Evolutionary conservation across 2,113 vertebrate species (phyloP), one percentile per base, ranked within the genome.

Genomic region (Engystomops pustulosus): DNA sequence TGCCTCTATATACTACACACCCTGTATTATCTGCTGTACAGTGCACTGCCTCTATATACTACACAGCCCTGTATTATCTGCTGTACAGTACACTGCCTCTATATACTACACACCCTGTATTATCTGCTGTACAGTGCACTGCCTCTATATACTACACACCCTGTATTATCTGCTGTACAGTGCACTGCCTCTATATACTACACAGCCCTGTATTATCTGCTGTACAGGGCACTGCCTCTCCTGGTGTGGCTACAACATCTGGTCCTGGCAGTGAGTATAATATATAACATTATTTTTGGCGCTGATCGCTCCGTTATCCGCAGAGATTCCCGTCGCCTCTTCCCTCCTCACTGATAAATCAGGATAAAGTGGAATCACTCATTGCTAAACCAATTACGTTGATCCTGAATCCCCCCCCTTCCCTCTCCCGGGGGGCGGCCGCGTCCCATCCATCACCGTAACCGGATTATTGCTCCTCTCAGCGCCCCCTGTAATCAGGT

Each of bases 331-430:
- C 69, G 20, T 18, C 9, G 38, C 38, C 38, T 41, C 38, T 41
- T 41, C 8, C 38, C 38, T 41, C 38, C 38, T 8, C 4, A 15
- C 25, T 15, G 41, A 51, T 76, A 76, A 55, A 76, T 53, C 45
- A 51, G 20, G 49, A 32, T 45, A 71, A 74, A 36, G 44, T 70
- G 7, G 47, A 70, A 69, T 81, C 18, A 70, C 70, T 69, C 62
- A 70, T 53, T 30, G 27, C 20, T 81, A 81, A 81, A 81, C 67
- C 65, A 70, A 81, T 81, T 55, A 81, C 58, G 80, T 81, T 51
- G 70, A 23, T 41, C 20, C 80, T 55, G 80, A 71, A 41, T 55
- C 1, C 72, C 68, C 34, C 34, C 51, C 41, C 80, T 71, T n/a
- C 25, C n/a, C 34, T n/a, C n/a, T n/a, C n/a, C n/a, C n/a, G n/a